These are phyloP conservation scores for Megastigmus dorsalis DNA, from an alignment of 2,888 invertebrate species.

Conservation along the genomic window DNA sequence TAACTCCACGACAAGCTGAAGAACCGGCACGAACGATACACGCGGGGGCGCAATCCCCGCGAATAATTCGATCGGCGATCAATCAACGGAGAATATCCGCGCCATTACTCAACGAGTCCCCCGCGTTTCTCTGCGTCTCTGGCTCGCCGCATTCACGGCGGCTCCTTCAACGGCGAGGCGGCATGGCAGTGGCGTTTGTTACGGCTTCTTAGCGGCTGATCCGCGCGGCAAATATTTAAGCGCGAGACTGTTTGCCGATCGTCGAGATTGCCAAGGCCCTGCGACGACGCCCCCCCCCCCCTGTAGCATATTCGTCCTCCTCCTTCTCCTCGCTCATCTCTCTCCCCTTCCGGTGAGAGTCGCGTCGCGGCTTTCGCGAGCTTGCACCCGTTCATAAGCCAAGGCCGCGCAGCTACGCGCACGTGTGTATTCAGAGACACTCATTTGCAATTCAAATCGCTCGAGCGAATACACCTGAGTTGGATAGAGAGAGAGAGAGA, in stretches of 20 bases:
- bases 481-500: no score
- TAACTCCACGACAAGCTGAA: no score
- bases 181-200: conserved; percentile 44
- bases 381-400: not conserved
- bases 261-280: conserved; percentile 46
- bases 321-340: not conserved
- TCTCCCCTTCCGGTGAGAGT: not conserved
- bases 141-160: not conserved
- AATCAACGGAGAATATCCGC: conserved; percentile 8
- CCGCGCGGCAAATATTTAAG: conserved; percentile 52
- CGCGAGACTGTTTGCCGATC: conserved; percentile 44
- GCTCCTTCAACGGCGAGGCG: not conserved
- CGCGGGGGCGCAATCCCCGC: not conserved
- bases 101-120: not conserved
- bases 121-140: not conserved
- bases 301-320: not conserved
- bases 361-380: not conserved
- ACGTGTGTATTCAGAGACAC: not conserved
- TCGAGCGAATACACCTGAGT: not conserved
- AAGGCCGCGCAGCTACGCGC: not conserved
- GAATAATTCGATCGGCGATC: conserved; percentile 20
- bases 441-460: conserved; percentile 19
- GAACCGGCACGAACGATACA: no score
- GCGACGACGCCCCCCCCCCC: not conserved
- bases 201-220: conserved; percentile 47